Conservation (phyloP, 2,797 vertebrate genomes). For the Megaceryle alcyon region DNA sequence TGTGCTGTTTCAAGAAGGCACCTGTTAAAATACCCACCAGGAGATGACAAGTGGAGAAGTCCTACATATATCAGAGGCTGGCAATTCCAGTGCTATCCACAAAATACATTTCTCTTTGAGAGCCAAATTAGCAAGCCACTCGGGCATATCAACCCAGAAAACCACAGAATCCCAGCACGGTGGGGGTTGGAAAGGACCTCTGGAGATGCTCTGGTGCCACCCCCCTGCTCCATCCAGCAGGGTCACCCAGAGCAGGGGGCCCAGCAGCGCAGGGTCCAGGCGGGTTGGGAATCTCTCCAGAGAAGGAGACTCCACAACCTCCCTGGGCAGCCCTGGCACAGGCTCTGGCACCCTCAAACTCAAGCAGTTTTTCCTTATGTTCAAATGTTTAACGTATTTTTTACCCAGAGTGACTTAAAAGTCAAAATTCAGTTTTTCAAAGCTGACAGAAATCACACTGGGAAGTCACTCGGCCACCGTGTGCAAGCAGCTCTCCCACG, state of each 20-base stretch:
- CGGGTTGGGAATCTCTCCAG: neutral
- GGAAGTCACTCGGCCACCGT: neutral
- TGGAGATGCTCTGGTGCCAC: neutral
- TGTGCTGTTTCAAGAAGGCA: neutral
- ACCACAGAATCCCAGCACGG: neutral
- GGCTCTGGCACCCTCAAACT: neutral
- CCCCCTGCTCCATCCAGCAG: neutral
- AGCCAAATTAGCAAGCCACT: neutral
- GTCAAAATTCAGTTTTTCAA: neutral
- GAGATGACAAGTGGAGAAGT: neutral
- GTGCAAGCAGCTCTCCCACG: neutral
- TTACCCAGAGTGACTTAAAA: neutral
- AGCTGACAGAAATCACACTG: neutral
- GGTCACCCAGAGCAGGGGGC: neutral
- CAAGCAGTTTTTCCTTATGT: neutral
- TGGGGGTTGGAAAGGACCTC: neutral
- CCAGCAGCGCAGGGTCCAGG: neutral
- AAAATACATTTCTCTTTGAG: neutral
- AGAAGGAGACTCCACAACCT: neutral
- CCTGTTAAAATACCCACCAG: neutral
- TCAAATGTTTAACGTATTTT: neutral
- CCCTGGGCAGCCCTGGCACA: neutral
- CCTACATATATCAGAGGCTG: neutral
- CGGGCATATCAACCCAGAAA: neutral
- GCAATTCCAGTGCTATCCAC: neutral